These are phyloP conservation scores for Cactoblastis cactorum DNA, from an alignment of 2,888 invertebrate species.

Conservation along the genomic window DNA sequence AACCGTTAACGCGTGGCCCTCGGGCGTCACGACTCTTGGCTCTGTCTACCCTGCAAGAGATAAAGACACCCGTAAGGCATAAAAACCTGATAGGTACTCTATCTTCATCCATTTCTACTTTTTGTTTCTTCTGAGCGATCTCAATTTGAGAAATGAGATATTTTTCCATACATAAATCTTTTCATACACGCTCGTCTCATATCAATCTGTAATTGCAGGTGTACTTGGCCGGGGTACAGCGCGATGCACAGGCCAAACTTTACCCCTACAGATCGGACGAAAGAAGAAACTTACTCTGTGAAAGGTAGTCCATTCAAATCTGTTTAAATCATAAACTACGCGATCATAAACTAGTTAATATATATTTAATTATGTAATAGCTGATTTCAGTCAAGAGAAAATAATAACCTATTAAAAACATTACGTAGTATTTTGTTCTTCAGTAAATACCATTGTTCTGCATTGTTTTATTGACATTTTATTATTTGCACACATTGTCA, in stretches of 20 bases:
- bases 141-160: too few relatives aligned
- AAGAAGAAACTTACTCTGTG: slow-evolving; percentile 58
- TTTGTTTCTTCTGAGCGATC: too few relatives aligned
- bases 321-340: too few relatives aligned
- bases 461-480: not conserved
- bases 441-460: slow-evolving; percentile 3
- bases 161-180: too few relatives aligned
- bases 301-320: slow-evolving; percentile 39
- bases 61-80: too few relatives aligned
- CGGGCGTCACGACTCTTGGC: too few relatives aligned
- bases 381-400: not conserved
- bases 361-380: not conserved
- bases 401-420: not conserved
- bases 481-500: not conserved
- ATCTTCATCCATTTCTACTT: too few relatives aligned
- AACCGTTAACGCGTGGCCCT: too few relatives aligned
- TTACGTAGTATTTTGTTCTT: slow-evolving; percentile 16
- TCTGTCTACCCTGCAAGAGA: too few relatives aligned
- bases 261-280: slow-evolving; percentile 62
- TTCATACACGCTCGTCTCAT: too few relatives aligned
- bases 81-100: too few relatives aligned
- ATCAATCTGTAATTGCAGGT: slow-evolving; percentile 57
- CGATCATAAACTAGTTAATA: too few relatives aligned
- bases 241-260: slow-evolving; percentile 53
- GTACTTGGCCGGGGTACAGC: slow-evolving; percentile 61